Evolutionary conservation across 2,113 vertebrate species (phyloP), one percentile per base, ranked within the genome.

Genomic region (Hyaena hyaena): DNA sequence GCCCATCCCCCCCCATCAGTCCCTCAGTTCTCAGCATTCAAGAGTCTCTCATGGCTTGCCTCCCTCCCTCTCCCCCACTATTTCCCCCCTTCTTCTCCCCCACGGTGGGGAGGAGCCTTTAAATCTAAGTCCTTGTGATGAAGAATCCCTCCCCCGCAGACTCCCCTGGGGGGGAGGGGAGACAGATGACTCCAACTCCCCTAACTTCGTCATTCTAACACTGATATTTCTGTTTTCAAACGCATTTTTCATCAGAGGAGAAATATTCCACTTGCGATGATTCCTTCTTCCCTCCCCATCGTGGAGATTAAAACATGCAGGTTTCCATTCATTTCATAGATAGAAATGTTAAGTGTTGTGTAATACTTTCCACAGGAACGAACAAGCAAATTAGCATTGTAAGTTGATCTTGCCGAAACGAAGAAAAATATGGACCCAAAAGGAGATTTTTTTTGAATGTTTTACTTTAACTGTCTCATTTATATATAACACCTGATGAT

Each of bases 281-380:
- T 74, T 53, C 74, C 15, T 69, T 68, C 2, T 43, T 39, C 12
- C 16, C 33, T n/a, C 4, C 14, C 19, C 21, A 2, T 19, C 10
- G 1, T 23, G 15, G 58, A 92, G 86, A 87, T 50, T 2, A 89
- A 96, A 88, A 88, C 69, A 84, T n/a, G 24, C 26, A 83, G 14
- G 31, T 84, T 89, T 94, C 48, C 55, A 19, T 63, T 93, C 15
- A 0, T 95, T 95, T 96, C 17, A 89, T 55, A 92, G 50, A 92
- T 90, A 84, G 74, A 68, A 88, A 79, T 12, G 55, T 94, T 16
- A 93, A 80, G 26, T 26, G 19, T 65, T 63, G 26, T 87, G 8
- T 7, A 31, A n/a, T 83, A 58, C 31, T 90, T 71, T 71, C 5
- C 55, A 80, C 23, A 83, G 61, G 58, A 82, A 31, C 16, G 16